phyloP scores from a whole-genome alignment of 2,888 invertebrate genomes.

The Lasioglossum calceatum region DNA sequence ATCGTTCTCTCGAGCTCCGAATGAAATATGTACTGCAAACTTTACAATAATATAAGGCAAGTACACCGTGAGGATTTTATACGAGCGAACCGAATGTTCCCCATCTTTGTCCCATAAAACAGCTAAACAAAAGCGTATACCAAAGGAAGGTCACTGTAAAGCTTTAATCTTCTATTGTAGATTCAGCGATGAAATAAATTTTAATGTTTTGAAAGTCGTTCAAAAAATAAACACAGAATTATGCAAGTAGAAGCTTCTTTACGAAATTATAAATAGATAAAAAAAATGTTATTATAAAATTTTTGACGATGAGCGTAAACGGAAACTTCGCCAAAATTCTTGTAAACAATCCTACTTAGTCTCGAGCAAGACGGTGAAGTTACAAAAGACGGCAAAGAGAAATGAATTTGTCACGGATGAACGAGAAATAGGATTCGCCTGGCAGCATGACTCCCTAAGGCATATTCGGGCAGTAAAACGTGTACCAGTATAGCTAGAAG shows the following conservation, averaged over 20 bases:
- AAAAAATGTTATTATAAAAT: too few species aligned
- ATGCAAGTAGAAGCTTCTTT: too few species aligned
- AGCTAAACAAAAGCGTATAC: neutral
- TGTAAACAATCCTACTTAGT: neutral
- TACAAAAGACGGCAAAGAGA: neutral
- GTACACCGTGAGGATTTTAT: neutral
- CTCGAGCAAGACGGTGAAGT: neutral
- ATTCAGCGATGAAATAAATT: neutral
- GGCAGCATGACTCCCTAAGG: neutral
- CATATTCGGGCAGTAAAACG: neutral
- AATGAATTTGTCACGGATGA: neutral
- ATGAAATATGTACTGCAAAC: neutral
- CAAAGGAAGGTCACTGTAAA: neutral
- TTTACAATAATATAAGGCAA: neutral
- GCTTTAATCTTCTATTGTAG: neutral
- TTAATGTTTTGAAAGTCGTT: neutral
- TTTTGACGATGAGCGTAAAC: too few species aligned
- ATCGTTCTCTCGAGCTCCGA: neutral
- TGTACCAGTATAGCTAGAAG: neutral
- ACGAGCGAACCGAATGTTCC: neutral
- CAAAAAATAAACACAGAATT: too few species aligned
- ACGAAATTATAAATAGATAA: too few species aligned
- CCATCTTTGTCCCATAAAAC: neutral
- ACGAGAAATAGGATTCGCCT: neutral
- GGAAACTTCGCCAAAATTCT: neutral